phyloP scores from a whole-genome alignment of 2,113 vertebrate species.

The Phainopepla nitens region DNA sequence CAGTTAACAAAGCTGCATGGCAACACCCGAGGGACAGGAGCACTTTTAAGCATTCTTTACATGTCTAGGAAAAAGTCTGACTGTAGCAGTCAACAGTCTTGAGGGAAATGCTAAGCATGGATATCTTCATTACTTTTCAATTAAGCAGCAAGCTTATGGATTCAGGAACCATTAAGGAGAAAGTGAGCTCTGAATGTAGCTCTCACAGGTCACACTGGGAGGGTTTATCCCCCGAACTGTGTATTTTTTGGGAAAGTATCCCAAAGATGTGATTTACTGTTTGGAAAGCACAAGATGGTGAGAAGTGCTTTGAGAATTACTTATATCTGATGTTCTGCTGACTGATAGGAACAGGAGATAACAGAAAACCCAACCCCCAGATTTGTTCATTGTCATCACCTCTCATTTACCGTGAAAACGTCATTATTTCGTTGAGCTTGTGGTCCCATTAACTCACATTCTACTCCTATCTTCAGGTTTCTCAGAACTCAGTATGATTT shows the following conservation, averaged over 20 bases:
- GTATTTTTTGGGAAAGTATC: not conserved
- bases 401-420: not conserved
- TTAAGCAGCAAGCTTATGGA: constrained; percentile 3
- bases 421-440: not conserved
- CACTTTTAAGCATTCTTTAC: constrained; percentile 25
- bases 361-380: not conserved
- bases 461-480: not conserved
- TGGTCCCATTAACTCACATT: not conserved
- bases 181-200: not conserved
- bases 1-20: constrained; percentile 9
- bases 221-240: not conserved
- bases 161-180: not conserved
- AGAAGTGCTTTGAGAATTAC: not conserved
- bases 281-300: not conserved
- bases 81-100: not conserved
- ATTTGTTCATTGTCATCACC: not conserved
- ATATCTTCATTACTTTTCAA: constrained; percentile 57
- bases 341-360: not conserved
- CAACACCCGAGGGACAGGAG: not conserved
- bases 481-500: not conserved
- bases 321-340: not conserved
- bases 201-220: not conserved
- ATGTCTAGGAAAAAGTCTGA: not conserved
- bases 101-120: not conserved
- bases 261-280: not conserved